Percentiles rank a stretch among this genome's conserved stretches.
phyloP scores from a whole-genome alignment of 2,797 vertebrate genomes.

The Scolopax bukidnonensis region DNA sequence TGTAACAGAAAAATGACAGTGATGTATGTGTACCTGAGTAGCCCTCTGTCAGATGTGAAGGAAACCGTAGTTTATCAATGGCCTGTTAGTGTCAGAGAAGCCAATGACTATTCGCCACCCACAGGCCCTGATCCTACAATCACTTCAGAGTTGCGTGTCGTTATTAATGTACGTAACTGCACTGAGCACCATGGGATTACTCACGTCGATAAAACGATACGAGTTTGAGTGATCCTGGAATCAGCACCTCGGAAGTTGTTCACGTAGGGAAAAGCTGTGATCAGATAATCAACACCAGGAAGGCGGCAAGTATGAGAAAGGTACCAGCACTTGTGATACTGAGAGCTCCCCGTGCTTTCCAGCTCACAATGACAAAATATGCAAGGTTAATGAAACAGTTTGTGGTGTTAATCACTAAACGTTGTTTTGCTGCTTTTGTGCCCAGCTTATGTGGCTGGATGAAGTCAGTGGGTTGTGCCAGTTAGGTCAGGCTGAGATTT shows the following conservation, averaged over 20 bases:
- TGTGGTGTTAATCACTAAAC: not conserved
- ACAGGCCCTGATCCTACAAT: not conserved
- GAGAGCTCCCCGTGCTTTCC: not conserved
- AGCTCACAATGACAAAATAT: not conserved
- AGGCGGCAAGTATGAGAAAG: not conserved
- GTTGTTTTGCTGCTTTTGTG: not conserved
- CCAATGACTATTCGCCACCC: not conserved
- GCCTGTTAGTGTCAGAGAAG: slow-evolving; percentile 27
- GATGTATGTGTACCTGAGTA: not conserved
- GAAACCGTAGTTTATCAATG: slow-evolving; percentile 37
- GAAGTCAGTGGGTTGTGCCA: not conserved
- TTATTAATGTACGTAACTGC: not conserved
- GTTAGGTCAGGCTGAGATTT: not conserved
- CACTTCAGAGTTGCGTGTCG: not conserved
- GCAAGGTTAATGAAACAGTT: not conserved
- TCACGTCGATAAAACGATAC: rapidly evolving
- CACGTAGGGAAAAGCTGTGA: not conserved
- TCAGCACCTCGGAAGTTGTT: not conserved
- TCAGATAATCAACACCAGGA: slow-evolving; percentile 3
- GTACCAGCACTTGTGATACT: not conserved
- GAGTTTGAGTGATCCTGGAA: not conserved
- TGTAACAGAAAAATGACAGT: slow-evolving; percentile 15
- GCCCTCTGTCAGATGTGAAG: slow-evolving; percentile 10
- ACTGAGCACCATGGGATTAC: not conserved
- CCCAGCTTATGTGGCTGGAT: not conserved